These are phyloP conservation scores for Tetranychus urticae DNA, from an alignment of 1,140 invertebrate genomes.

Conservation along the genomic window DNA sequence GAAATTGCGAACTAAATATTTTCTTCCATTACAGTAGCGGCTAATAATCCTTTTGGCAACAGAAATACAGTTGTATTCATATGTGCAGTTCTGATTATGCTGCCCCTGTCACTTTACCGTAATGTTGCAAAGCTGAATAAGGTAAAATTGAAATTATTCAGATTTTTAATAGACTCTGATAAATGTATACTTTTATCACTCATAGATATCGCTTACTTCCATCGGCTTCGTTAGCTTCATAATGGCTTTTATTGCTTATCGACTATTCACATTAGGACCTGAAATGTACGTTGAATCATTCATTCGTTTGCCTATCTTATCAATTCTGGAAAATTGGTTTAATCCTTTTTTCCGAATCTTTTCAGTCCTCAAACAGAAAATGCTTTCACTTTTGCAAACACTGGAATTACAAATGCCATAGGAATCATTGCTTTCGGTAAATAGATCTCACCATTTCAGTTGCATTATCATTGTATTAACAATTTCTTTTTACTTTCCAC, in stretches of 20 bases:
- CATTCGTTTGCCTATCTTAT: not conserved
- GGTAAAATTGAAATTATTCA: conserved; percentile 18
- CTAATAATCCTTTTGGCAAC: conserved; percentile 32
- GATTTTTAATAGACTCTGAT: not conserved
- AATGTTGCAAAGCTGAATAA: conserved; percentile 52
- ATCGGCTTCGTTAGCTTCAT: conserved; percentile 48
- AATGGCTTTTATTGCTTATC: conserved; percentile 38
- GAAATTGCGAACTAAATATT: not conserved
- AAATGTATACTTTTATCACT: not conserved
- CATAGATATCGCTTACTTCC: conserved; percentile 39
- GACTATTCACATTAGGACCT: conserved; percentile 26
- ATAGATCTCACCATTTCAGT: conserved; percentile 12
- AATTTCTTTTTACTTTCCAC: too few species aligned
- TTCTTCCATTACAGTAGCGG: conserved; percentile 15
- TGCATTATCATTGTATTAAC: too few species aligned
- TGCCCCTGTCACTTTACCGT: conserved; percentile 55
- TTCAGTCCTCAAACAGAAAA: conserved; percentile 35
- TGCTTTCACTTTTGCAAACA: conserved; percentile 47
- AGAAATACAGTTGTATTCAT: conserved; percentile 51
- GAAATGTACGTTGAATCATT: conserved; percentile 15
- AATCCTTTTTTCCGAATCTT: not conserved
- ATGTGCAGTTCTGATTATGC: conserved; percentile 44
- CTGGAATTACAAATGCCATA: conserved; percentile 48
- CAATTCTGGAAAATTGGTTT: not conserved
- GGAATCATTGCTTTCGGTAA: conserved; percentile 63